These are phyloP conservation scores for Parnassius orleans DNA, from an alignment of 2,888 invertebrate genomes.

Conservation along the genomic window DNA sequence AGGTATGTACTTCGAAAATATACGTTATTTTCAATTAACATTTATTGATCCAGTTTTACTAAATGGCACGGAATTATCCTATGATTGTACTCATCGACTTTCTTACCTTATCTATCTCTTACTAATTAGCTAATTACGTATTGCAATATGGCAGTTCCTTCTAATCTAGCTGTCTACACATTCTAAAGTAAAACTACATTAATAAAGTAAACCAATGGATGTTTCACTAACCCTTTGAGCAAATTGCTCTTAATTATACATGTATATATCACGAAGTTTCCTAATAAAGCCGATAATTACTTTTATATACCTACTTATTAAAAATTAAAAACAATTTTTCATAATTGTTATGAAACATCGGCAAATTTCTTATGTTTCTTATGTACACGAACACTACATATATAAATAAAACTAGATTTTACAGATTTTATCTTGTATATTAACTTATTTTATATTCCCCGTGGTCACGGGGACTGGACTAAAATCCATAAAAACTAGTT, in stretches of 20 bases:
- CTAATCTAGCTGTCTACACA: conserved; percentile 20
- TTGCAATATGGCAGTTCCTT: conserved; percentile 1
- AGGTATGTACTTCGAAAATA: neutral
- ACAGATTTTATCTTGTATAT: too few relatives aligned
- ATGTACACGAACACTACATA: too few relatives aligned
- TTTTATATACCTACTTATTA: too few relatives aligned
- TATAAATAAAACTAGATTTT: too few relatives aligned
- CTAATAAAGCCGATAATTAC: neutral
- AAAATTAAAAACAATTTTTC: too few relatives aligned
- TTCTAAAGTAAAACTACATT: conserved; percentile 6
- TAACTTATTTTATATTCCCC: too few relatives aligned
- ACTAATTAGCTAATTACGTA: conserved; percentile 1
- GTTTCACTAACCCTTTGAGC: conserved; percentile 24
- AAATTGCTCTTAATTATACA: neutral
- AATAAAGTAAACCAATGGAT: neutral
- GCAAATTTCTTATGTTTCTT: too few relatives aligned
- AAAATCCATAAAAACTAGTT: too few relatives aligned
- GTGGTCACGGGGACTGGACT: too few relatives aligned
- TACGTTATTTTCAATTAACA: neutral
- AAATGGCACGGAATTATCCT: conserved; percentile 29
- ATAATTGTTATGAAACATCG: too few relatives aligned
- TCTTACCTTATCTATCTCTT: neutral
- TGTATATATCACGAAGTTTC: neutral
- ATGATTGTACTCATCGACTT: conserved; percentile 4
- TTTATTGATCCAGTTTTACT: conserved; percentile 4